Base-by-base conservation (phyloP, 1,140 invertebrate species). In the Cotesia typhae region DNA sequence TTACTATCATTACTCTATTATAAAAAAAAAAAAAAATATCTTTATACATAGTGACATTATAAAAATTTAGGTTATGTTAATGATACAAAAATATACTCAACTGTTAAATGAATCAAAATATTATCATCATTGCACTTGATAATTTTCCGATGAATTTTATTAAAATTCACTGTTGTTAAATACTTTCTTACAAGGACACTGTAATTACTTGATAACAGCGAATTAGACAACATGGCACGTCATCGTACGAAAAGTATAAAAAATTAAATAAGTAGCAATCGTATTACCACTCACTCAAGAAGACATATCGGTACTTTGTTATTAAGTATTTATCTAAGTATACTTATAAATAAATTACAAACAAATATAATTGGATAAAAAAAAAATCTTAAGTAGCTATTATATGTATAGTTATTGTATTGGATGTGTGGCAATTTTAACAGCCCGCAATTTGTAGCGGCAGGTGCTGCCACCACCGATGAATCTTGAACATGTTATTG, bases 171-270 rank as follows among this genome's bases (percentile, higher is more conserved):
- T 52, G n/a, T 9, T 14, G 12, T 52, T 67, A 41, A 38, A n/a
- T 38, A 38, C 4, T 36, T 10, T 36, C n/a, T 36, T 52, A 57
- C 20, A 55, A 67, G 12, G 35, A 28, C 41, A 10, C 14, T n/a
- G 14, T 55, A 57, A 20, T 67, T 57, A 59, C 12, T 69, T 60
- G 67, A n/a, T 53, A 37, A 17, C 14, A 37, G 38, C 38, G 38
- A 36, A 41, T 14, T 69, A 59, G 52, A 35, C 47, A 55, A 52
- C 65, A 53, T 53, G 65, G 47, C 52, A 53, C 65, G 47, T 67
- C 65, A 53, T 52, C 65, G 14, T 28, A n/a, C 14, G 37, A 38
- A 37, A 38, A 35, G 3, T 35, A 61, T 61, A 9, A 9, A 7
- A 3, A 28, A 38, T 41, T 14, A 17, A 47, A 47, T 28, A 28